Base-by-base conservation (phyloP, 1,140 invertebrate genomes). In the Danaus plexippus region DNA sequence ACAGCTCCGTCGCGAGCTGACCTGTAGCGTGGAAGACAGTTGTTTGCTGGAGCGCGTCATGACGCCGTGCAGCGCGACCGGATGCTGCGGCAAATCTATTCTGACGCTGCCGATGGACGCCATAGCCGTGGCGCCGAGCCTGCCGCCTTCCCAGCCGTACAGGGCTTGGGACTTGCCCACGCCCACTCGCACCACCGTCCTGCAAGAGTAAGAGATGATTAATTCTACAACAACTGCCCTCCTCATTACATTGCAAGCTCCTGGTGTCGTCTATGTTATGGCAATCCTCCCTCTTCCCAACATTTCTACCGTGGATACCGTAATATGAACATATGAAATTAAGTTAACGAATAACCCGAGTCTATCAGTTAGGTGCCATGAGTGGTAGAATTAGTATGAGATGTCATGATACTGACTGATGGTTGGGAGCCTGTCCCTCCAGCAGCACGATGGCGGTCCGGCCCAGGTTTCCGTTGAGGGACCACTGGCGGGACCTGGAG, bases 41-140 rank as follows among this genome's bases (percentile, higher is more conserved):
- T 98, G 95, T 69, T 96, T 95, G 54, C 95, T 96, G 45, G 96
- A 95, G 66, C 97, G 89, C 0, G 97, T 97, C 92, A 99, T 97
- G 95, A 99, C 98, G 49, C 96, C 96, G 80, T 99, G 97, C 52
- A 99, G 87, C 32, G 95, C 96, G 0, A 98, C 96, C 0, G 97
- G 97, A 89, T 98, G 97, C 77, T 98, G 97, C 2, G 97, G 97
- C 73, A 99, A 97, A 79, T 98, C 96, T 50, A 98, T 93, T 64
- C 95, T 92, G 0, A 98, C 94, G 41, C 94, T 92, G 0, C 97
- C 97, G 47, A 98, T 90, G 6, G 94, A 96, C 0, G 97, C 77
- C 49, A 98, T 87, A 9, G 94, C 95, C 22, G 94, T 96, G 68
- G 96, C 95, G 76, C 96, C 80, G 15, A 32, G 22, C 22, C 22